A percentile compares a stretch with the other conserved stretches of the same genome.
These are phyloP conservation scores for Lipotes vexillifer DNA, from an alignment of 2,113 vertebrate genomes.

Conservation along the genomic window DNA sequence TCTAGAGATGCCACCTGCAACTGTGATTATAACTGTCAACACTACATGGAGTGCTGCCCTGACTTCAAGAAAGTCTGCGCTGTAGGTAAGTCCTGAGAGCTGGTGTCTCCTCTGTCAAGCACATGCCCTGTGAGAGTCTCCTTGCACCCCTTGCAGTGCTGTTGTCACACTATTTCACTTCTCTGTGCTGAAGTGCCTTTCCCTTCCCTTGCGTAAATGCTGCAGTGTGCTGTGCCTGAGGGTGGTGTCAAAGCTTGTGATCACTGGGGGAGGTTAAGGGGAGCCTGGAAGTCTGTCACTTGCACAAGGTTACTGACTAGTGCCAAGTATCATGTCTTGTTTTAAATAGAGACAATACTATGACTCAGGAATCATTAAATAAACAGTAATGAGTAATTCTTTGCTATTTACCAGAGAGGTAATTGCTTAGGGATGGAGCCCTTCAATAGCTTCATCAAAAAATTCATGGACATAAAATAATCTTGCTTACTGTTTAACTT, in stretches of 20 bases:
- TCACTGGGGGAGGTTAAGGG: background rate
- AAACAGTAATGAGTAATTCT: background rate
- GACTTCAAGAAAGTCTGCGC: slow-evolving; percentile 90
- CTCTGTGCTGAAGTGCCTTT: slow-evolving; percentile 35
- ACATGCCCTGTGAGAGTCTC: background rate
- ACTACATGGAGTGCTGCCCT: slow-evolving; percentile 91
- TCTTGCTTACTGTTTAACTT: background rate
- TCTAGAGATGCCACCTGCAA: slow-evolving; percentile 89
- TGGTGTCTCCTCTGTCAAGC: background rate
- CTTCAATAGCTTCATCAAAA: background rate
- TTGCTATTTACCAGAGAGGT: background rate
- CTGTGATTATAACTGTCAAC: slow-evolving; percentile 92
- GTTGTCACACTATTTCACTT: background rate
- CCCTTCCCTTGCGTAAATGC: slow-evolving; percentile 39
- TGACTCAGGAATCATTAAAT: background rate
- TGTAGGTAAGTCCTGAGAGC: slow-evolving; percentile 81
- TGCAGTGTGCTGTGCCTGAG: background rate
- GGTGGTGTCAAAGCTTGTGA: background rate
- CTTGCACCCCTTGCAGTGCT: background rate
- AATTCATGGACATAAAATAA: background rate
- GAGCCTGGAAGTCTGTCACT: background rate
- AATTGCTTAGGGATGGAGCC: background rate
- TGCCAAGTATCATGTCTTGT: background rate
- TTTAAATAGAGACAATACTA: background rate
- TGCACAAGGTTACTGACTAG: background rate